Conservation (phyloP, 2,888 invertebrate genomes). For the Machimus rusticus region DNA sequence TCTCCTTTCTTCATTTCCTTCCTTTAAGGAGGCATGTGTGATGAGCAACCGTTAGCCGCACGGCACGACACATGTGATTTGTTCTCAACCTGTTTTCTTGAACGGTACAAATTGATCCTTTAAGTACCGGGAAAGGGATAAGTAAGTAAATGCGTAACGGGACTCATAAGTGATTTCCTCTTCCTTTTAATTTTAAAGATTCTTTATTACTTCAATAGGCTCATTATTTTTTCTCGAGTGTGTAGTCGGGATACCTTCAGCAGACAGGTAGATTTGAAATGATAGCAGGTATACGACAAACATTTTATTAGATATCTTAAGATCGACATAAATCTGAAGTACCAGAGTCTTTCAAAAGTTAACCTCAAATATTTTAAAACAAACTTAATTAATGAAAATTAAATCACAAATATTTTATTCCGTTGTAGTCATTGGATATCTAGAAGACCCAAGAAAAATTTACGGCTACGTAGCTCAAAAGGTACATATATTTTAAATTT, state of each 20-base stretch:
- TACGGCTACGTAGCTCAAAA: too few relatives aligned
- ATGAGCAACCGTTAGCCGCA: background rate
- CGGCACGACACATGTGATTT: background rate
- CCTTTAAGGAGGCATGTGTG: background rate
- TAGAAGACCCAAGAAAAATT: too few relatives aligned
- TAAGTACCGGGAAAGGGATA: background rate
- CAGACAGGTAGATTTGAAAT: background rate
- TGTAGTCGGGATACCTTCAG: background rate
- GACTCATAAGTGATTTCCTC: background rate
- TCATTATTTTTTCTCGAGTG: background rate
- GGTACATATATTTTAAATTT: too few relatives aligned
- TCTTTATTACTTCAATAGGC: background rate
- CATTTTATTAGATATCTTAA: background rate
- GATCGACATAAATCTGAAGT: too few relatives aligned
- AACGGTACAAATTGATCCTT: background rate
- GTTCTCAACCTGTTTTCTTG: background rate
- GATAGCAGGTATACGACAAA: background rate
- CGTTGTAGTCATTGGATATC: too few relatives aligned
- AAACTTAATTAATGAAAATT: too few relatives aligned
- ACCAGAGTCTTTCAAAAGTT: too few relatives aligned
- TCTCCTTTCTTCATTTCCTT: background rate
- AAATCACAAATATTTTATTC: too few relatives aligned
- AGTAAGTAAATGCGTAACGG: background rate
- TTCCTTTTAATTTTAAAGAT: background rate
- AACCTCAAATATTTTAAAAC: too few relatives aligned